A percentile compares a stretch with the other conserved stretches of the same genome.
phyloP scores from a whole-genome alignment of 2,797 vertebrate genomes.

The Gambelia wislizenii region DNA sequence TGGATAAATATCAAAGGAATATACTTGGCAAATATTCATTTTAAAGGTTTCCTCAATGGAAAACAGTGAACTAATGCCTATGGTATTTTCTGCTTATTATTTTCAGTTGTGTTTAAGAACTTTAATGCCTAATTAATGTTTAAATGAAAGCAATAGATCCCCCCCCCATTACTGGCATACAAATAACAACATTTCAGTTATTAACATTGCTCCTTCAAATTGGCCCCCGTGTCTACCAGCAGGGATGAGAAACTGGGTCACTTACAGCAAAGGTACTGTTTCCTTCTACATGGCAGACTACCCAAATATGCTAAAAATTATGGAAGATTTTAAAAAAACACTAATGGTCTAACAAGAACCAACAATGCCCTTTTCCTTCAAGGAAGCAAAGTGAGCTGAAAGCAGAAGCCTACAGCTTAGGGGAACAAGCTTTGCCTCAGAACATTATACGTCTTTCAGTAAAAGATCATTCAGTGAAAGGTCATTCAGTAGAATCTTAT shows the following conservation, averaged over 20 bases:
- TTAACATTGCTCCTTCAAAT: neutral
- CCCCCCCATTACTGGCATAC: neutral
- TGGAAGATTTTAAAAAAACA: neutral
- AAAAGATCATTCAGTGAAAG: neutral
- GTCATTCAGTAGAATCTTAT: neutral
- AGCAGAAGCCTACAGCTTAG: too few relatives aligned
- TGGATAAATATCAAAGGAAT: slow-evolving; percentile 27
- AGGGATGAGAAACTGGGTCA: neutral
- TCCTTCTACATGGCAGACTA: neutral
- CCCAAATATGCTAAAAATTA: neutral
- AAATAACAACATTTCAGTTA: neutral
- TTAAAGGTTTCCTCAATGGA: neutral
- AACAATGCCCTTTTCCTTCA: neutral
- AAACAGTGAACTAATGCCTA: neutral
- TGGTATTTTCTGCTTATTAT: neutral
- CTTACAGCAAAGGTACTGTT: neutral
- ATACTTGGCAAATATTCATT: slow-evolving; percentile 4
- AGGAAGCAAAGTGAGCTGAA: neutral
- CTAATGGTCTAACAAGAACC: neutral
- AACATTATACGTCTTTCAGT: neutral
- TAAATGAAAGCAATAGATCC: neutral
- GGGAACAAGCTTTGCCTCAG: too few relatives aligned
- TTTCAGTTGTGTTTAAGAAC: neutral
- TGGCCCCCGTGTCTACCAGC: too few relatives aligned
- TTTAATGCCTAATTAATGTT: neutral